phyloP scores from a whole-genome alignment of 2,113 vertebrate genomes.

The Nesogale talazaci region DNA sequence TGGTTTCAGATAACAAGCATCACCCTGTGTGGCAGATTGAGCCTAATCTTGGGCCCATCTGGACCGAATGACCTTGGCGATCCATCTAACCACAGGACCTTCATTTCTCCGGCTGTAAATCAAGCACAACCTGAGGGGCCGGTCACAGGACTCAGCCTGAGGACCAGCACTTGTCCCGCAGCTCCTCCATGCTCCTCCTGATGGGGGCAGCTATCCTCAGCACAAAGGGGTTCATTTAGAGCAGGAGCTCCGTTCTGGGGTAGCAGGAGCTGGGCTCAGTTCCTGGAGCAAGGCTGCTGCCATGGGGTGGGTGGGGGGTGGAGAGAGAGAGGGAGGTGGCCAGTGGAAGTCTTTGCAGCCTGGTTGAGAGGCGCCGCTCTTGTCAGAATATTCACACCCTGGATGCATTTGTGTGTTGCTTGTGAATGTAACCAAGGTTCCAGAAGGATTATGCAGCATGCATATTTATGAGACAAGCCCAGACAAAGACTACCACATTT shows the following conservation, averaged over 20 bases:
- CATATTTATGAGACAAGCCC: conserved; percentile 84
- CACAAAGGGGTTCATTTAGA: conserved; percentile 39
- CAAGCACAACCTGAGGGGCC: neutral
- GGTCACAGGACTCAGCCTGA: neutral
- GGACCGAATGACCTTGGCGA: neutral
- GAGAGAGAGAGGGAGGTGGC: no score
- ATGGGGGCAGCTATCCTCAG: neutral
- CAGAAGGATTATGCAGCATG: conserved; percentile 79
- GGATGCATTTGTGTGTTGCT: conserved; percentile 60
- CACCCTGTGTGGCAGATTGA: neutral
- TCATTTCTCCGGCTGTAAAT: conserved; percentile 52
- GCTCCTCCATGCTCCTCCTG: neutral
- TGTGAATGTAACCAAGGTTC: conserved; percentile 61
- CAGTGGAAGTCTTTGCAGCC: neutral
- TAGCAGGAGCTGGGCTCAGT: neutral
- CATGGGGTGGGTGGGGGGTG: conserved; percentile 55
- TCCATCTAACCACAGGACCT: neutral
- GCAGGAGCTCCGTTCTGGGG: neutral
- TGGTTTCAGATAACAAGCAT: neutral
- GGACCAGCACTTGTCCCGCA: neutral
- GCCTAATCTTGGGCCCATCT: neutral
- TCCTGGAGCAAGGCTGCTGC: neutral
- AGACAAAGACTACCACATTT: conserved; percentile 81
- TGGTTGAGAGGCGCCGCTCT: conserved; percentile 60
- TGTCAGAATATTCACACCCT: conserved; percentile 80